A percentile compares a stretch with the other conserved stretches of the same genome.
phyloP scores from a whole-genome alignment of 1,140 invertebrate genomes.

The Drosophila parabipectinata region DNA sequence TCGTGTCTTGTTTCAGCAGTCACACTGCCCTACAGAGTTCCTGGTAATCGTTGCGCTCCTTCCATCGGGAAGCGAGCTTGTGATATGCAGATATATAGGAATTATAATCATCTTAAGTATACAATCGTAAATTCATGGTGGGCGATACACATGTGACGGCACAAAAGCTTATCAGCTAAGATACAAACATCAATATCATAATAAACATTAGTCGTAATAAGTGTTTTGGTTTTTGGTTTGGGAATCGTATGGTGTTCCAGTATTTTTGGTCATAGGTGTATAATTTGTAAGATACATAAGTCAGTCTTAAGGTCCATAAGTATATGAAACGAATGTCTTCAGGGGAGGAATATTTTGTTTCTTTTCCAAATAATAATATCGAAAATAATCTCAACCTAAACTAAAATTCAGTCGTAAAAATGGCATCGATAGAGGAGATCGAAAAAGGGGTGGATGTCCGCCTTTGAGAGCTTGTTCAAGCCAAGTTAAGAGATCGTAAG shows the following conservation, averaged over 20 bases:
- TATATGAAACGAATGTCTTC: constrained; percentile 47
- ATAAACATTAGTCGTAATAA: constrained; percentile 56
- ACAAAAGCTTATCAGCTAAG: constrained; percentile 28
- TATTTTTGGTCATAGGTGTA: constrained; percentile 47
- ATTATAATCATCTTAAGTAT: constrained; percentile 28
- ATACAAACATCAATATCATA: constrained; percentile 34
- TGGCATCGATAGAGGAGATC: constrained; percentile 56
- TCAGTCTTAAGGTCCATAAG: constrained; percentile 70
- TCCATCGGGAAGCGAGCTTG: constrained; percentile 15
- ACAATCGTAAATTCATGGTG: constrained; percentile 13
- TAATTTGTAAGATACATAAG: constrained; percentile 55
- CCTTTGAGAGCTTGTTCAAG: constrained; percentile 14
- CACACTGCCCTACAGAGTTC: constrained; percentile 55
- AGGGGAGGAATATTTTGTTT: constrained; percentile 19
- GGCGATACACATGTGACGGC: constrained; percentile 33
- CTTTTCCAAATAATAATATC: constrained; percentile 29
- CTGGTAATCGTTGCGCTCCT: constrained; percentile 39
- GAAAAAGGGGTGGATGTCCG: constrained; percentile 4
- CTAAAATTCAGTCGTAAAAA: constrained; percentile 58
- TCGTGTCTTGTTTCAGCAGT: constrained; percentile 66
- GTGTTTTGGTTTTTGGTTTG: constrained; percentile 64
- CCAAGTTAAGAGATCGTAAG: constrained; percentile 43
- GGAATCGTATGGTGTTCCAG: constrained; percentile 50
- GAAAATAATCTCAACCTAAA: constrained; percentile 26
- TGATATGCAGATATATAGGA: constrained; percentile 22